Evolutionary conservation across 2,888 invertebrate species (phyloP), one percentile per base, ranked within the genome.

Genomic region (Clusia tigrina): DNA sequence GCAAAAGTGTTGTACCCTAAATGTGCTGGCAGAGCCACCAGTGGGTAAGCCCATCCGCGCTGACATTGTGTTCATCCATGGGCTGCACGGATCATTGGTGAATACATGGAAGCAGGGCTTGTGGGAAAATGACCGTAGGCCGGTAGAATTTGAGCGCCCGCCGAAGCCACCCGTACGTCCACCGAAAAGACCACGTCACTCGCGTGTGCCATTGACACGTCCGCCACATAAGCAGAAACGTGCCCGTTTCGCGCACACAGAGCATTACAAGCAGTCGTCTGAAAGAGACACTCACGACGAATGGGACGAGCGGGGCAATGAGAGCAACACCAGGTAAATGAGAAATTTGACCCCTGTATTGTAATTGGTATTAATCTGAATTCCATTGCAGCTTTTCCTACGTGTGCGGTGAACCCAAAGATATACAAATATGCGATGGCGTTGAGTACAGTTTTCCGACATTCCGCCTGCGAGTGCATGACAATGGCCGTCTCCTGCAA

Each of bases 41-140:
- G 68, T 77, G 3, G 83, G 81, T 22, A 71, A 69, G 6, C 79
- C 80, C 1, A 83, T 84, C 51, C 78, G 80, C 2, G 87, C 87
- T 1, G 95, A 95, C 77, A 88, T 95, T 22, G 88, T 95, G 20
- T 93, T 95, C 75, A 88, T 95, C 0, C 95, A 95, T 76, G 95
- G 81, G 0, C 71, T 83, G 20, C 83, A 83, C 59, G 88, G 91
- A 0, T 93, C 93, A 0, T 85, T 91, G 26, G 88, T 89, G 20
- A 91, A 91, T 74, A 94, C 94, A 0, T 95, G 94, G 94, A 86
- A 91, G 53, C 93, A 94, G 78, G 91, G 91, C 0, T 85, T 88
- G 25, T 91, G 91, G 91, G 85, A 79, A 52, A 83, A 81, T 20
- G 81, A 83, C 37, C 78, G 83, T 6, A 75, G 77, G 17, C 82